phyloP scores from a whole-genome alignment of 2,113 vertebrate genomes.

The Tachysurus fulvidraco region DNA sequence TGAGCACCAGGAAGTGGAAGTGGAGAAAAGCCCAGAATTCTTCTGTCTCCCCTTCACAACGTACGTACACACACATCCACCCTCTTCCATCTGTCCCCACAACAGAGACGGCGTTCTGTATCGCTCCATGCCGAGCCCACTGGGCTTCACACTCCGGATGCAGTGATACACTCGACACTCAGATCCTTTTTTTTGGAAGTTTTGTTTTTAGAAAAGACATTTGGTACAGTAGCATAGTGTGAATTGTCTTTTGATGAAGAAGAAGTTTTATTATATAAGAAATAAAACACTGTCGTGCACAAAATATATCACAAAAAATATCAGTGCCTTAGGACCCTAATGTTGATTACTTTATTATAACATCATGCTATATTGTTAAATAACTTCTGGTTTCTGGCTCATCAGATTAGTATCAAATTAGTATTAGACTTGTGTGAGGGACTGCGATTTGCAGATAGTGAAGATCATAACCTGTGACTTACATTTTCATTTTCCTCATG shows the following conservation, averaged over 20 bases:
- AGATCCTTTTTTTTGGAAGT: conserved; percentile 8
- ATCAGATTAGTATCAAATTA: neutral
- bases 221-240: neutral
- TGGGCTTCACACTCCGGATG: conserved; percentile 31
- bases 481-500: neutral
- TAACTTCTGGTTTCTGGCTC: neutral
- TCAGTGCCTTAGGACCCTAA: neutral
- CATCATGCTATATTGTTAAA: neutral
- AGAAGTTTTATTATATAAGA: neutral
- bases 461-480: neutral
- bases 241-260: neutral
- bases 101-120: conserved; percentile 36
- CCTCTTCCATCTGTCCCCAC: conserved; percentile 55
- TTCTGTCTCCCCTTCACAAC: conserved; percentile 23
- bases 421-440: neutral
- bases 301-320: neutral
- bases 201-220: conserved; percentile 14
- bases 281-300: neutral
- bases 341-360: neutral
- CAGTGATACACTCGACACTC: neutral
- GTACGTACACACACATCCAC: conserved; percentile 42
- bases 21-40: conserved; percentile 48
- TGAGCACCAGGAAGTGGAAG: conserved; percentile 50
- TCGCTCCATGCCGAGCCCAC: conserved; percentile 24
- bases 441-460: neutral